These are phyloP conservation scores for Telmatochromis sp. DNA, from an alignment of 2,113 vertebrate genomes.

Conservation along the genomic window DNA sequence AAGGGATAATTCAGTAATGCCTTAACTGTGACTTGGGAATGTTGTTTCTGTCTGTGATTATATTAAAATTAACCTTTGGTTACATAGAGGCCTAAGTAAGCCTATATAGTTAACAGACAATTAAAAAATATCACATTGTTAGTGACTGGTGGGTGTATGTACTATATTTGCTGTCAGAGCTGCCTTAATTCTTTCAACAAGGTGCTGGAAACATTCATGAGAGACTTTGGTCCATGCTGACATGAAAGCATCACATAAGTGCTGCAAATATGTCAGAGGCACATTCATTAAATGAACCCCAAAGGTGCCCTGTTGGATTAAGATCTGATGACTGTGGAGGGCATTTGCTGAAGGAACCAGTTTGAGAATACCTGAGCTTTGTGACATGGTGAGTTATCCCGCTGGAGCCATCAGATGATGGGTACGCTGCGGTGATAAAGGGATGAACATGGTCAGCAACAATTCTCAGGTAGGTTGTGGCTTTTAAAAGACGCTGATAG, in stretches of 20 bases:
- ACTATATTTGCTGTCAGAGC: not conserved
- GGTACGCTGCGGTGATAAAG: not conserved
- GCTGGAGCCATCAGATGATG: not conserved
- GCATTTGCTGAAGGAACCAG: not conserved
- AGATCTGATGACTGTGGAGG: not conserved
- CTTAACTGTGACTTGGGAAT: not conserved
- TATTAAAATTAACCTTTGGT: not conserved
- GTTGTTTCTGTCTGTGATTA: not conserved
- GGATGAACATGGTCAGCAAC: not conserved
- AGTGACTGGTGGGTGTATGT: not conserved
- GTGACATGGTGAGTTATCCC: not conserved
- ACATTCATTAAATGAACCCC: not conserved
- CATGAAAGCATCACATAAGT: not conserved
- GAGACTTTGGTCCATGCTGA: not conserved
- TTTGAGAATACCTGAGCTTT: not conserved
- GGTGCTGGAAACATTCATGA: not conserved
- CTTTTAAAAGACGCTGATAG: not conserved
- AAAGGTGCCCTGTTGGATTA: not conserved
- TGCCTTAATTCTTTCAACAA: not conserved
- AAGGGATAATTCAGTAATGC: constrained; percentile 26
- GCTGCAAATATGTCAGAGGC: not conserved
- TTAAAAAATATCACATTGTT: not conserved
- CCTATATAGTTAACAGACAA: not conserved
- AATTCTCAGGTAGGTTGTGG: not conserved
- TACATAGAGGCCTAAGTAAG: not conserved